Base-by-base conservation (phyloP, 2,113 vertebrate species). In the Myocastor coypus region DNA sequence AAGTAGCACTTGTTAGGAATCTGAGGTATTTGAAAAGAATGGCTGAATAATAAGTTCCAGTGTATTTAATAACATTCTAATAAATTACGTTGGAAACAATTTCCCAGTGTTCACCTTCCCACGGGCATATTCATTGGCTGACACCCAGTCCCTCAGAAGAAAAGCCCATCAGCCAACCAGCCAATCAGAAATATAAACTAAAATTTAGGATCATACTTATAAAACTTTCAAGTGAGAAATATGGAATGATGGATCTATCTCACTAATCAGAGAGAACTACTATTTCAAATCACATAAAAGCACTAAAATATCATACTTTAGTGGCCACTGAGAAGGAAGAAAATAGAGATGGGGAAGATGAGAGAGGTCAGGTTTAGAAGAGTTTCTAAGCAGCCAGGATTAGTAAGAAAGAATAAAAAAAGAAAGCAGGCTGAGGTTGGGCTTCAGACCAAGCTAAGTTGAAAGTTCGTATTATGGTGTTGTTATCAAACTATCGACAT, bases 1-100 rank as follows among this genome's bases (percentile, higher is more conserved):
- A 89, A 59, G 92, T 64, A 82, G 32, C 28, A 46, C 22, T 91
- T 32, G 22, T 19, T n/a, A 57, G 14, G 20, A 71, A 37, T 3
- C 32, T 85, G 64, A 85, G 2, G 71, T 66, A 92, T 82, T 91
- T 92, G 40, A 55, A 71, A 91, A 88, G 28, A 91, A 94, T 37
- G 46, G 37, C 32, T 77, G 66, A 46, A 89, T 78, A n/a, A 68
- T 46, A 37, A 82, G 85, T 63, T 77, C 34, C 28, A 69, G 3
- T 55, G 28, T 13, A 87, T 16, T 69, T 66, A 87, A 73, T 78
- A 64, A 40, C 17, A 42, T 78, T 92, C 20, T 73, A 71, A 78
- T 80, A 87, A 40, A 30, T 80, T 84, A n/a, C 2, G 5, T 84
- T 96, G 40, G 42, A 85, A 77, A 91, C 59, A 57, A 57, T 63